Base-by-base conservation (phyloP, 2,113 vertebrate genomes). In the Chlorocebus sabaeus region DNA sequence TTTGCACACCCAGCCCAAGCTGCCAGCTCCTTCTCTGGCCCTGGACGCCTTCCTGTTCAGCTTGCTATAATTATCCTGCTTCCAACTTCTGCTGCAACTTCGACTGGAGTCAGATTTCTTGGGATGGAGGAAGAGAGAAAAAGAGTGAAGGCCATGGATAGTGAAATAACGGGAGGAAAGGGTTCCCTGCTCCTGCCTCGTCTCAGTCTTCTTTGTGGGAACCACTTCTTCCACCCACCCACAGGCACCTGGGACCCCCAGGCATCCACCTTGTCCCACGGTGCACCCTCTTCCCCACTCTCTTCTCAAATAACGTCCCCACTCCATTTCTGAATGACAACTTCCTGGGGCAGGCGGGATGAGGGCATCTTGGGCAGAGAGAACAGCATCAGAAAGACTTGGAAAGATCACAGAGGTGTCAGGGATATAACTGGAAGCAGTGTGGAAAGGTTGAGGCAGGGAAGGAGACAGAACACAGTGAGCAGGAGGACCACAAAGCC, bases 251-350 rank as follows among this genome's bases (percentile, higher is more conserved):
- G 0, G 35, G 23, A 2, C 1, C 73, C 50, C 16, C 48, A 7
- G 8, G 25, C 0, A 0, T 10, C 32, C 32, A 3, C 16, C 48
- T 64, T 1, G 4, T 5, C n/a, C 22, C 79, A 3, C 0, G 1
- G 48, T 1, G 20, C 11, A 14, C 18, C 18, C 48, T 22, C 14
- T 35, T 52, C 84, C 86, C 43, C 23, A 2, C 11, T 20, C 1
- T 3, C 50, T 64, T 12, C 57, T 68, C 68, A 7, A 3, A 45
- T 55, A 48, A 25, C 2, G 0, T 1, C 40, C 45, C 32, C 11
- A 20, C 12, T 22, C 61, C 59, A 20, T 11, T 20, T 43, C 32
- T 43, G 75, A 50, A 32, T 52, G 43, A 17, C 10, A 45, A 57
- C 17, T 35, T 70, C 84, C 38, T 0, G 12, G 45, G 18, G 9